phyloP scores from a whole-genome alignment of 2,797 vertebrate genomes.

The Ciconia nigra region DNA sequence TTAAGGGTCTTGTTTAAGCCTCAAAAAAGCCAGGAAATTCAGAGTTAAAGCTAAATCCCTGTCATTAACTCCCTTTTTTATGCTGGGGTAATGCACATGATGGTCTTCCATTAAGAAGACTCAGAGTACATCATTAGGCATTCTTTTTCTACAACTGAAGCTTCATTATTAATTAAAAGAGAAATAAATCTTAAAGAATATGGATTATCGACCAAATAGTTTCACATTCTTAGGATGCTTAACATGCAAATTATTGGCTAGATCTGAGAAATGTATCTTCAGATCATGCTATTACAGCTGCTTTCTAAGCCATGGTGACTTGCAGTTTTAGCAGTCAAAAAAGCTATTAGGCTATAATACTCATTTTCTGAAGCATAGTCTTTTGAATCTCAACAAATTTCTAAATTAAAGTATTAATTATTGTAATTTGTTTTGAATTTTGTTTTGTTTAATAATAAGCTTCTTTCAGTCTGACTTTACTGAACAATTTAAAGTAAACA shows the following conservation, averaged over 20 bases:
- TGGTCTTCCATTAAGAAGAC: neutral
- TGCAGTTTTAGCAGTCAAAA: slow-evolving; percentile 24
- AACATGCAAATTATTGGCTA: neutral
- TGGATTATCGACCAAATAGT: slow-evolving; percentile 5
- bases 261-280: neutral
- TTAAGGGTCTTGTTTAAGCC: slow-evolving; percentile 55
- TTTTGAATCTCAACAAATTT: neutral
- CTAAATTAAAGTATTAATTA: neutral
- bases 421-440: neutral
- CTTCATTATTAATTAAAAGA: slow-evolving; percentile 11
- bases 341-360: neutral
- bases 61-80: slow-evolving; percentile 6
- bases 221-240: neutral
- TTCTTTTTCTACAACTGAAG: neutral
- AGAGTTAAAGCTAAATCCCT: slow-evolving; percentile 38
- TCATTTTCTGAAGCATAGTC: neutral
- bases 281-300: slow-evolving; percentile 4
- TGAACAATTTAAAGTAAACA: neutral
- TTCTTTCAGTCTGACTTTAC: neutral
- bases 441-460: neutral
- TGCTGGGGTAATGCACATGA: neutral
- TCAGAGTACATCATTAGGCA: neutral
- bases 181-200: slow-evolving; percentile 28
- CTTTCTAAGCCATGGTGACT: neutral
- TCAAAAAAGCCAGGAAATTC: slow-evolving; percentile 1